Percentiles rank a stretch among this genome's conserved stretches.
Evolutionary conservation across 2,888 invertebrate genomes (phyloP).

Genomic region (Palloptera scutellata): DNA sequence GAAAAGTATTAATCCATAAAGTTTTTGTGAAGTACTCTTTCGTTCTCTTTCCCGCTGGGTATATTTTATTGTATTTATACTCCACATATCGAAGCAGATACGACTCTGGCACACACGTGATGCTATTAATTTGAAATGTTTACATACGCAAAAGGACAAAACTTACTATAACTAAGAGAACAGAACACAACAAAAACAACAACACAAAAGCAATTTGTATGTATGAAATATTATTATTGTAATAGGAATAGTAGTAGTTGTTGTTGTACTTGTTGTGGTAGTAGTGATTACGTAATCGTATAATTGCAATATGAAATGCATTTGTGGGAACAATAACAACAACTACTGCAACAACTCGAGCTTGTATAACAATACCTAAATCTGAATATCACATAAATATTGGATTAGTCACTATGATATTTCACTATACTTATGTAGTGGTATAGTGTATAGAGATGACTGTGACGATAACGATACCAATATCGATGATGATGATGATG

Average conservation of each 20-base stretch:
- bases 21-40: no score
- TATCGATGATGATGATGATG: no score
- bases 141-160: conserved; percentile 14
- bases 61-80: no score
- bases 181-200: not conserved
- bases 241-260: not conserved
- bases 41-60: no score
- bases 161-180: not conserved
- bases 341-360: not conserved
- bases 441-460: no score
- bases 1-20: no score
- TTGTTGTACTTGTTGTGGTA: conserved; percentile 2
- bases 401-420: no score
- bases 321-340: not conserved
- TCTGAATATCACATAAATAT: no score
- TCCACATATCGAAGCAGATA: not conserved
- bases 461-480: no score
- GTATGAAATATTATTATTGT: not conserved
- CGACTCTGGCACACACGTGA: conserved; percentile 18
- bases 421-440: no score
- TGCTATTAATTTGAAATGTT: conserved; percentile 30
- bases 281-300: not conserved
- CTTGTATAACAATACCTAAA: not conserved
- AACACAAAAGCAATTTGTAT: conserved; percentile 1
- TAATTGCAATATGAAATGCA: not conserved